These are phyloP conservation scores for Mesocentrotus franciscanus DNA, from an alignment of 53 echinoderm and acorn worm genomes.

Conservation along the genomic window DNA sequence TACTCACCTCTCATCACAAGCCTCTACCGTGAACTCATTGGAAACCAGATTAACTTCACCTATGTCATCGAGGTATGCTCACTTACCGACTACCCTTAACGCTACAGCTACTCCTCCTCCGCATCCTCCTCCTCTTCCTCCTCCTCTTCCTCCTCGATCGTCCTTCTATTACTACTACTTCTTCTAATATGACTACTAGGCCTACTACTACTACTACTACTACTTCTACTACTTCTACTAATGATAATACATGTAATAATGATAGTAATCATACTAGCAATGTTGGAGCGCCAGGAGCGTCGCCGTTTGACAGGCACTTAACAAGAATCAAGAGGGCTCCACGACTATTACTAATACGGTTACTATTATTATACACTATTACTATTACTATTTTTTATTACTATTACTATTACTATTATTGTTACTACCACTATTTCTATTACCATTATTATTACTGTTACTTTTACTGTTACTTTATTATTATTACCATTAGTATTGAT, in stretches of 20 bases:
- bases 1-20: constrained; percentile 74
- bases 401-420: no score
- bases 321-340: no score
- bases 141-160: not conserved
- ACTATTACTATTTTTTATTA: no score
- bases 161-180: not conserved
- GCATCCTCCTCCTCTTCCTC: not conserved
- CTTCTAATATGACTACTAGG: not conserved
- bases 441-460: no score
- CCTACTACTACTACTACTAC: not conserved
- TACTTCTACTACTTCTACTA: not conserved
- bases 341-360: no score
- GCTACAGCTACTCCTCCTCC: not conserved
- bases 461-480: no score
- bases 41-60: constrained; percentile 24
- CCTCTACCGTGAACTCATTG: constrained; percentile 64
- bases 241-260: no score
- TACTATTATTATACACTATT: no score
- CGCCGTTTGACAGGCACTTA: no score
- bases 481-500: no score
- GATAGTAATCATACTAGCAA: not conserved
- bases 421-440: no score
- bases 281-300: no score
- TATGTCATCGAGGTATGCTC: constrained; percentile 35
- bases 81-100: not conserved